A percentile compares a stretch with the other conserved stretches of the same genome.
phyloP scores from a whole-genome alignment of 2,797 vertebrate species.

The Eulemur albifrons region DNA sequence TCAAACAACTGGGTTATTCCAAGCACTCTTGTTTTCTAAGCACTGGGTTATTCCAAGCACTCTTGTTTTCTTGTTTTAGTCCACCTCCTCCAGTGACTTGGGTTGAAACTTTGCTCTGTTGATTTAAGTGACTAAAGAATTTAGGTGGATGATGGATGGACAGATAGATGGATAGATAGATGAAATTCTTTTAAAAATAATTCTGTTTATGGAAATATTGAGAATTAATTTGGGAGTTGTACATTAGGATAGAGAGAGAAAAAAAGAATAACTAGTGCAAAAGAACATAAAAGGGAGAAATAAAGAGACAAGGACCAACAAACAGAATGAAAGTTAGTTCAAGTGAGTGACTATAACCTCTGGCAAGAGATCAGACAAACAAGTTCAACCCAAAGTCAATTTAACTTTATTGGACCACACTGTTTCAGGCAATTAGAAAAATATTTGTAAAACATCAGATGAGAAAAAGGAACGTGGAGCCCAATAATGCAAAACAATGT shows the following conservation, averaged over 20 bases:
- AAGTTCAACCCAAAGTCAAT: conserved; percentile 86
- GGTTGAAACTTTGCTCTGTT: conserved; percentile 48
- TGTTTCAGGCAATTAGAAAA: conserved; percentile 89
- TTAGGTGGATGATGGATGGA: conserved; percentile 2
- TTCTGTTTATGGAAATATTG: conserved; percentile 47
- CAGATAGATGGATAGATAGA: neutral
- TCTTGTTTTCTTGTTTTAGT: conserved; percentile 67
- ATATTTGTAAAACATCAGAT: conserved; percentile 89
- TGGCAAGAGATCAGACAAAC: conserved; percentile 86
- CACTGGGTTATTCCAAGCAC: conserved; percentile 70
- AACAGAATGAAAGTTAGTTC: conserved; percentile 83
- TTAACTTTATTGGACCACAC: conserved; percentile 89
- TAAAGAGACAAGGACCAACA: conserved; percentile 70
- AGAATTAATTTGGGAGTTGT: conserved; percentile 11
- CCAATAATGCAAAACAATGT: conserved; percentile 86
- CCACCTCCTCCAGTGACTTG: neutral
- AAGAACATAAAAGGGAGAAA: conserved; percentile 73
- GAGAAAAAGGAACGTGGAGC: conserved; percentile 83
- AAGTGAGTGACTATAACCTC: conserved; percentile 83
- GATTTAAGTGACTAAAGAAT: conserved; percentile 47
- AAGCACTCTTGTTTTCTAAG: conserved; percentile 76
- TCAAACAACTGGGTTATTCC: conserved; percentile 76
- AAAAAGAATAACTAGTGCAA: neutral
- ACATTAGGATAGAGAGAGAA: neutral
- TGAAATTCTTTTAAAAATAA: conserved; percentile 20